Evolutionary conservation across 2,888 invertebrate species (phyloP).

Genomic region (Mayetiola destructor): DNA sequence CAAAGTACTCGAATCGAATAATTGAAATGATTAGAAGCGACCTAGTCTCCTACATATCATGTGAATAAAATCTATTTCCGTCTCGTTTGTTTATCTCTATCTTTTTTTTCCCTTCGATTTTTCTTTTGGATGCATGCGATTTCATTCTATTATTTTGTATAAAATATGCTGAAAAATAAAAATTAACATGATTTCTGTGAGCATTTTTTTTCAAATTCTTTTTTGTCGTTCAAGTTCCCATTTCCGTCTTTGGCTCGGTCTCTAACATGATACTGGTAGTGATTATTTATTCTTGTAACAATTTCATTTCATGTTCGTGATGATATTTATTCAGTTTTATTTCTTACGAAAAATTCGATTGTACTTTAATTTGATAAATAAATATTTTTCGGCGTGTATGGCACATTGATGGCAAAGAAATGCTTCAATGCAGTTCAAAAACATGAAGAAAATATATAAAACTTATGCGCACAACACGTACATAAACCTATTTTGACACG

Average conservation of each 20-base stretch:
- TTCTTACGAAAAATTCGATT: not conserved
- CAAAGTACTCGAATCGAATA: not conserved
- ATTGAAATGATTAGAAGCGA: conserved; percentile 1
- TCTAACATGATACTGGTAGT: not conserved
- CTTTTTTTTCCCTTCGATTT: not conserved
- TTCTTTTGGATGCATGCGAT: not conserved
- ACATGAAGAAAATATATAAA: not conserved
- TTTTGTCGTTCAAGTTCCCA: conserved; percentile 12
- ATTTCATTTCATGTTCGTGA: too few species aligned
- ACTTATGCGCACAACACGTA: not conserved
- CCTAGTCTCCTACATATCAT: conserved; percentile 13
- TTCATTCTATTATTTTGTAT: too few species aligned
- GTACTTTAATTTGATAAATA: not conserved
- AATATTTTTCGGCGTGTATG: too few species aligned
- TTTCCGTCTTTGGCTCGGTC: not conserved
- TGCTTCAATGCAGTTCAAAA: not conserved
- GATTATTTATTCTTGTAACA: not conserved
- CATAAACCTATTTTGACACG: not conserved
- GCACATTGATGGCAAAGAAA: not conserved
- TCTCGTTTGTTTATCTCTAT: not conserved
- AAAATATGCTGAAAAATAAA: too few species aligned
- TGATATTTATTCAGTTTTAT: not conserved
- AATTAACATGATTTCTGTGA: too few species aligned
- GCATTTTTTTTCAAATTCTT: too few species aligned
- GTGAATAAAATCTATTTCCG: conserved; percentile 2